Evolutionary conservation across 2,113 vertebrate genomes (phyloP).

Genomic region (Phrynosoma blainvillii): DNA sequence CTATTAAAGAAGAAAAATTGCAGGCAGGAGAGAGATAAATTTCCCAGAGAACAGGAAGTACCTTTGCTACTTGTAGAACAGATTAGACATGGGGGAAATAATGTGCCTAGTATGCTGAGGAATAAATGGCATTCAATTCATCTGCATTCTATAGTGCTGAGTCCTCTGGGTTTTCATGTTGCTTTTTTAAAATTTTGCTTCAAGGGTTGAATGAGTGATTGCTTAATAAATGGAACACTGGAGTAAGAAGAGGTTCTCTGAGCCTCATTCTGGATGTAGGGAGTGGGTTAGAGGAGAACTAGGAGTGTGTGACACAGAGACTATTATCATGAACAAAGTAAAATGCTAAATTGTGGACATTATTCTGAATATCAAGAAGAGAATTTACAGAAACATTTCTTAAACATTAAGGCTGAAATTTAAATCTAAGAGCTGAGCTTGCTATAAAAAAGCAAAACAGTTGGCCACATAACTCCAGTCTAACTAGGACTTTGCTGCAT

Average conservation of each 20-base stretch:
- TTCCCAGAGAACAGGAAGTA: not conserved
- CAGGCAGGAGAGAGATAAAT: not conserved
- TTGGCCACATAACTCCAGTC: not conserved
- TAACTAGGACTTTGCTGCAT: not conserved
- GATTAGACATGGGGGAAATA: not conserved
- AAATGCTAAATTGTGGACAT: not conserved
- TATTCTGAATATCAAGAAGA: not conserved
- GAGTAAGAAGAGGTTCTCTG: not conserved
- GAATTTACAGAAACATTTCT: not conserved
- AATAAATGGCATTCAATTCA: not conserved
- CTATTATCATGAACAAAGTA: not conserved
- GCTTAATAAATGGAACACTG: not conserved
- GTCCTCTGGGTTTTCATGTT: not conserved
- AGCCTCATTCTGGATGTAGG: not conserved
- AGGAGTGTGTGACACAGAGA: not conserved
- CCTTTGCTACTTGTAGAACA: not conserved
- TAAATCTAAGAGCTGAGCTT: not conserved
- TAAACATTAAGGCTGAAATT: not conserved
- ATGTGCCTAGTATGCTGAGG: not conserved
- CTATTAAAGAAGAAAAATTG: not conserved
- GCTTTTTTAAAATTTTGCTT: not conserved
- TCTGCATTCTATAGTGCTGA: conserved; percentile 19
- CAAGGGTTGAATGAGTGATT: not conserved
- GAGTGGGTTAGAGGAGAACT: not conserved
- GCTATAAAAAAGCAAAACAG: not conserved